Conservation (phyloP, 1,140 invertebrate species). For the Bombus confusus region DNA sequence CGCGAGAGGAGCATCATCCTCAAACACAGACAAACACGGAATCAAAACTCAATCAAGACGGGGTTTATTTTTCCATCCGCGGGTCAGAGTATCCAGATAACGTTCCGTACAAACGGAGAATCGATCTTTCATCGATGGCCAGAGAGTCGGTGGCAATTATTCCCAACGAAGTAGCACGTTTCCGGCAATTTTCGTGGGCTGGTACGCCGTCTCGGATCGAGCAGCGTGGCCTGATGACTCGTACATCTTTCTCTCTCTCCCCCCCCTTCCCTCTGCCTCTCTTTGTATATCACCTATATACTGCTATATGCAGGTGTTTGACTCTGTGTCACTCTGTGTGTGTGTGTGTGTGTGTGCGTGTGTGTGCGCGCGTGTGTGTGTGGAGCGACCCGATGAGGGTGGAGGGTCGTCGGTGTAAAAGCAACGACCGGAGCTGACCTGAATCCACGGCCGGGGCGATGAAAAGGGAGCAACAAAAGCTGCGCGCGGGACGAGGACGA, state of each 20-base stretch:
- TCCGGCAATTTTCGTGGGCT: slow-evolving; percentile 56
- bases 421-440: slow-evolving; percentile 74
- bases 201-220: slow-evolving; percentile 29
- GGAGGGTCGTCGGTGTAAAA: slow-evolving; percentile 64
- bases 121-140: slow-evolving; percentile 46
- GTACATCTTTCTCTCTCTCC: not conserved
- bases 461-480: slow-evolving; percentile 72
- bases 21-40: not conserved
- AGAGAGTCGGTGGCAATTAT: slow-evolving; percentile 46
- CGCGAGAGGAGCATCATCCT: not conserved
- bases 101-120: slow-evolving; percentile 33
- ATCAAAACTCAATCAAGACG: not conserved
- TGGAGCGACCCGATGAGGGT: not conserved
- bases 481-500: slow-evolving; percentile 51
- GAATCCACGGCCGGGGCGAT: slow-evolving; percentile 66
- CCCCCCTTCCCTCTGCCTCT: not conserved
- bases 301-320: not conserved
- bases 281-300: not conserved
- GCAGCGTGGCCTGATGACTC: slow-evolving; percentile 11
- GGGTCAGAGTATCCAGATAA: not conserved
- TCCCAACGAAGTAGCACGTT: slow-evolving; percentile 42
- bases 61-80: not conserved
- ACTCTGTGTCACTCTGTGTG: not conserved
- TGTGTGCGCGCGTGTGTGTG: too few relatives aligned
- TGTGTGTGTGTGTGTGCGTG: not conserved